Conservation (phyloP, 35 echinoderm and acorn worm species). For the Nesometra sesokonis region DNA sequence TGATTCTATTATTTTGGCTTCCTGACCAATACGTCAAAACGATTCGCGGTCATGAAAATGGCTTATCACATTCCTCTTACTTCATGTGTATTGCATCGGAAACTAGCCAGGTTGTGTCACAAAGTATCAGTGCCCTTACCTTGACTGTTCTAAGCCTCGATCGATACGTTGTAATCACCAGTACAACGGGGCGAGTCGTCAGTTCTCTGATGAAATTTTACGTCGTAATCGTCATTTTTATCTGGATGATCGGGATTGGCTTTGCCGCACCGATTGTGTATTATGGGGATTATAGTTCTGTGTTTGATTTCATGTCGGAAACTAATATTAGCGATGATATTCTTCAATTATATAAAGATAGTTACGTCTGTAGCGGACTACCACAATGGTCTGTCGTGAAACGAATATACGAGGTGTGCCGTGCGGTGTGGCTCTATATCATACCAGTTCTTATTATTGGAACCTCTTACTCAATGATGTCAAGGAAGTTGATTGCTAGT, state of each 20-base stretch:
- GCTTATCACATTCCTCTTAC: background rate
- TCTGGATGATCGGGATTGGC: background rate
- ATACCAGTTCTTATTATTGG: background rate
- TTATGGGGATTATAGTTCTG: background rate
- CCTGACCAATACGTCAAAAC: background rate
- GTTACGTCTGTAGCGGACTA: background rate
- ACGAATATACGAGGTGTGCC: background rate
- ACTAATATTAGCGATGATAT: background rate
- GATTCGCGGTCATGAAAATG: background rate
- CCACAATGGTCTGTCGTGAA: background rate
- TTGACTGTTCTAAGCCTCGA: background rate
- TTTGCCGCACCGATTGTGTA: background rate
- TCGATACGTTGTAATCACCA: background rate
- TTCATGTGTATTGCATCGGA: background rate
- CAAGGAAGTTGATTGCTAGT: background rate
- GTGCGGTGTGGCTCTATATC: background rate
- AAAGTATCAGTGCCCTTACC: background rate
- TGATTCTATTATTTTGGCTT: background rate
- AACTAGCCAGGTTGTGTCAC: background rate
- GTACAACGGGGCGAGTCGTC: background rate
- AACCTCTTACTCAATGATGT: background rate
- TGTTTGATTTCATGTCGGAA: background rate
- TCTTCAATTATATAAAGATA: background rate
- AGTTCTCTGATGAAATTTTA: background rate
- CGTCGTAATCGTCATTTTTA: background rate